Base-by-base conservation (phyloP, 2,888 invertebrate genomes). In the Drosophila picticornis region DNA sequence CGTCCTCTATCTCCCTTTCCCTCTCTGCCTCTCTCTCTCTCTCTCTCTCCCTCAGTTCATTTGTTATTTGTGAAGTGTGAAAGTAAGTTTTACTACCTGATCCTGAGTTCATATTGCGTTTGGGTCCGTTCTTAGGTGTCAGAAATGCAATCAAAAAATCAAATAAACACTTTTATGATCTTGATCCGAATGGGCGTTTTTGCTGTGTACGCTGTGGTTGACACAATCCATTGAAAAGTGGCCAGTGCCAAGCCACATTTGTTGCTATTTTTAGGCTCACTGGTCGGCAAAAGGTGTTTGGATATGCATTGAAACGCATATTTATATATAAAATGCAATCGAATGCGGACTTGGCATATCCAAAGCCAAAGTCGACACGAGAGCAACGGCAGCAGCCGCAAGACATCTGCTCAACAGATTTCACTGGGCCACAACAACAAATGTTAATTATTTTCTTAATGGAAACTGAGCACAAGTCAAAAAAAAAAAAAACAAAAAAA, bases 371-470 rank as follows among this genome's bases (percentile, higher is more conserved):
- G 36, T 27, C 36, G 55, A 56, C 50, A 16, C 46, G 22, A 27
- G 55, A 58, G 43, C 43, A 73, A 34, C 60, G 29, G 48, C 69
- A 62, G 79, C 77, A 77, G 76, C 81, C 72, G 77, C 72, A 71
- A 80, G 80, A 85, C 88, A 88, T 88, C 88, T 88, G 88, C 78
- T 89, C 65, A 89, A 88, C 88, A 88, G 90, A 88, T 90, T 88
- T 88, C 90, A 83, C 72, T 57, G 60, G 57, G 58, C 65, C 58
- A 72, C 75, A 72, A 81, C 13, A 77, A 53, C 83, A 84, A 90
- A 84, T 77, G 83, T 84, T 90, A 83, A 89, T 84, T 90, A 88
- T 90, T 88, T 88, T 88, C 87, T 83, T 90, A 90, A 88, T 90
- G 89, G 84, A 90, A 90, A 80, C 73, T 67, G 86, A 61, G 73